phyloP scores from a whole-genome alignment of 2,888 invertebrate genomes.

The Vesta saturnalis region DNA sequence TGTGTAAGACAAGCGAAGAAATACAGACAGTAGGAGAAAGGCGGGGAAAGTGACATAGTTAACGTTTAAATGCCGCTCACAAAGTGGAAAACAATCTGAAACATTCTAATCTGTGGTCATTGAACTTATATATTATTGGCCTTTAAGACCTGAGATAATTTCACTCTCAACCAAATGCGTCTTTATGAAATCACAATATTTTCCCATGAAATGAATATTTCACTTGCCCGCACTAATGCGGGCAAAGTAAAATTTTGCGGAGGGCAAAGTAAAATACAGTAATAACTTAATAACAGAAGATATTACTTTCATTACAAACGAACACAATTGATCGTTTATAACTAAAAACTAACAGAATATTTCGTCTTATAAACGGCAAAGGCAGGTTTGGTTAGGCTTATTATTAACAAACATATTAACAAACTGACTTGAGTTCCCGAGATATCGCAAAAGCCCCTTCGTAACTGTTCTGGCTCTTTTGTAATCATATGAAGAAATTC shows the following conservation, averaged over 20 bases:
- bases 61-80: background rate
- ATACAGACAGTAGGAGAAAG: no score
- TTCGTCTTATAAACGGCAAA: no score
- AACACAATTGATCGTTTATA: no score
- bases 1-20: no score
- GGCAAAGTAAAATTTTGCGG: background rate
- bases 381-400: background rate
- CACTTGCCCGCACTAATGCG: background rate
- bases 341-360: no score
- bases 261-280: no score
- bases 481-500: background rate
- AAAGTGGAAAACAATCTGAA: background rate
- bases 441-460: background rate
- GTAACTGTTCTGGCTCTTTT: background rate
- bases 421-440: background rate
- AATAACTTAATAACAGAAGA: no score
- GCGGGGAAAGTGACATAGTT: background rate
- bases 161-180: background rate
- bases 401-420: background rate
- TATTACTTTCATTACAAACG: no score
- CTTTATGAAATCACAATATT: background rate
- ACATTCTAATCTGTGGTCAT: background rate
- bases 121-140: background rate
- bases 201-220: background rate
- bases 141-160: background rate